phyloP scores from a whole-genome alignment of 2,113 vertebrate genomes.

The Caracal caracal region DNA sequence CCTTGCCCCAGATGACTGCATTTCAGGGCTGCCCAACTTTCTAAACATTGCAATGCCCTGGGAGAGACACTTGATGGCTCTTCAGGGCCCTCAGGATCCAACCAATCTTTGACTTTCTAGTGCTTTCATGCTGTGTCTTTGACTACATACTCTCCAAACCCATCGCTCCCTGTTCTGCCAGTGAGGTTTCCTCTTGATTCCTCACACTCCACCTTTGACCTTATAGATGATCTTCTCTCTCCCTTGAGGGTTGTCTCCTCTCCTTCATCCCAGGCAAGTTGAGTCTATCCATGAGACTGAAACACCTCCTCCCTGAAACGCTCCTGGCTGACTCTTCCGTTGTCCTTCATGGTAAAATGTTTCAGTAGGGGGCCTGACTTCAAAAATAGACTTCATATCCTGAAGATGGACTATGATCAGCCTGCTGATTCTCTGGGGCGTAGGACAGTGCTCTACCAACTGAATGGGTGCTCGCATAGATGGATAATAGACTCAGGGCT shows the following conservation, averaged over 20 bases:
- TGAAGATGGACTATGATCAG: not conserved
- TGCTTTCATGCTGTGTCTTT: not conserved
- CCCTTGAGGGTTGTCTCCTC: not conserved
- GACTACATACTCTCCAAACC: not conserved
- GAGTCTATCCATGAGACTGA: not conserved
- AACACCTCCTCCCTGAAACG: rapidly evolving
- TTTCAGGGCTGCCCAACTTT: not conserved
- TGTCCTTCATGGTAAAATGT: not conserved
- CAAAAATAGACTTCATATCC: not conserved
- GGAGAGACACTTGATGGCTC: not conserved
- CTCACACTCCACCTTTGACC: not conserved
- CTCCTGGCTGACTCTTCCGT: not conserved
- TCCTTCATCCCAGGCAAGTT: not conserved
- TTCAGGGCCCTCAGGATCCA: not conserved
- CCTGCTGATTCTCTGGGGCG: not conserved
- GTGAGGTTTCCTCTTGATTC: not conserved
- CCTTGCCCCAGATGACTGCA: not conserved
- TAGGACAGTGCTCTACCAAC: not conserved
- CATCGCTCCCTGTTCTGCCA: not conserved
- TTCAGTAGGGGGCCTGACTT: not conserved
- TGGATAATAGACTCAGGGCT: not conserved
- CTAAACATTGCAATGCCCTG: not conserved
- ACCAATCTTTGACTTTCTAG: not conserved
- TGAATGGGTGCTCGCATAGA: not conserved
- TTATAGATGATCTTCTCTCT: not conserved